Conservation (phyloP, 2,797 vertebrate genomes). For the Galago senegalensis region DNA sequence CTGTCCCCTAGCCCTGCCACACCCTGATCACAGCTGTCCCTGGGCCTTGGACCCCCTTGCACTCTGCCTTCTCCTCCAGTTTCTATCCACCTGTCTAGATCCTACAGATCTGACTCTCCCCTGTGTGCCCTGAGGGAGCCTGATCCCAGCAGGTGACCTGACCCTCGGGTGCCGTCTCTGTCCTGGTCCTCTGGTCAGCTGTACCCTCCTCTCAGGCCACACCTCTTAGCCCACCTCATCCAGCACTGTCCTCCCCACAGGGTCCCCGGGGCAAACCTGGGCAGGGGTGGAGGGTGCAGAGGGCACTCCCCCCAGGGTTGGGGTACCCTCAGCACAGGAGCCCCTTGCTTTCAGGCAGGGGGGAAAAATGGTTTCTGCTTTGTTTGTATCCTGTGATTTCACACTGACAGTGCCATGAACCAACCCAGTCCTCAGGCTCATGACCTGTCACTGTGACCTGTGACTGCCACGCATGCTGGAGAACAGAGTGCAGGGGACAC, state of each 20-base stretch:
- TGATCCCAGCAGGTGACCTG: rapidly evolving
- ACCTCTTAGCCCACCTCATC: rapidly evolving
- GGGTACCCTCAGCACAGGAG: rapidly evolving
- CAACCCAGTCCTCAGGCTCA: rapidly evolving
- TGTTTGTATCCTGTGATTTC: rapidly evolving
- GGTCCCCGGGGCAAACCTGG: neutral
- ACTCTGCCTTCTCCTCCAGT: neutral
- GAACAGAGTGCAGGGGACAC: rapidly evolving
- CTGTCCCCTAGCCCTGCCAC: neutral
- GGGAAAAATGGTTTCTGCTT: neutral
- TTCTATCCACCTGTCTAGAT: neutral
- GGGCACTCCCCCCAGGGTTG: neutral
- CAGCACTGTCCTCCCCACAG: too few species aligned
- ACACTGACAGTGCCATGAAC: rapidly evolving
- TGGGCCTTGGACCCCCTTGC: rapidly evolving
- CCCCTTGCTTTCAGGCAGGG: rapidly evolving
- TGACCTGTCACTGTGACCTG: neutral
- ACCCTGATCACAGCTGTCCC: rapidly evolving
- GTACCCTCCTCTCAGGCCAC: neutral
- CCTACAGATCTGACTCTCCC: rapidly evolving
- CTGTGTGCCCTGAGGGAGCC: rapidly evolving
- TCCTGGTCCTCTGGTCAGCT: neutral
- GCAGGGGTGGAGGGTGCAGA: neutral
- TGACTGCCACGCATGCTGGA: rapidly evolving
- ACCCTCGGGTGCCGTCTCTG: rapidly evolving